Conservation (phyloP, 2,113 vertebrate genomes). For the Indicator maculatus region DNA sequence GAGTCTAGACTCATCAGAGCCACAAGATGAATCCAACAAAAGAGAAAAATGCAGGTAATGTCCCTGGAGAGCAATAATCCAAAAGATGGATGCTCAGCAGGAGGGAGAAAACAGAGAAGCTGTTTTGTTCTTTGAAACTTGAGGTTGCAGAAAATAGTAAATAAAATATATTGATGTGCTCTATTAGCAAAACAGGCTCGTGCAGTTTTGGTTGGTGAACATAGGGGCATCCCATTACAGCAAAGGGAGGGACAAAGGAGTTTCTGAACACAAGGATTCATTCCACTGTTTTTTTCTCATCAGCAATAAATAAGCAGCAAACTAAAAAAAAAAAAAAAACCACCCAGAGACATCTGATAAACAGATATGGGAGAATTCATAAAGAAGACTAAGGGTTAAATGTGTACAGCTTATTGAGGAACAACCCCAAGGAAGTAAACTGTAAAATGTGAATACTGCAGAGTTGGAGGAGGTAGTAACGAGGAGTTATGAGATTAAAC, state of each 20-base stretch:
- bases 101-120: not conserved
- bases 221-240: not conserved
- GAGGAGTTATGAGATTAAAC: not conserved
- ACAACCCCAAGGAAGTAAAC: not conserved
- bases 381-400: not conserved
- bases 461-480: not conserved
- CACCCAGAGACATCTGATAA: fast-evolving
- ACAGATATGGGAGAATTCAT: not conserved
- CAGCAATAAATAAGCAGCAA: not conserved
- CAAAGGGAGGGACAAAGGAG: not conserved
- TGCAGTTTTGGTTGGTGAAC: not conserved
- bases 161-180: not conserved
- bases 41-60: constrained; percentile 1
- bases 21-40: not conserved
- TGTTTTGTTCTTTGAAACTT: not conserved
- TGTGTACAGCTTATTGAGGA: not conserved
- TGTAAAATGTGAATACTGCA: not conserved
- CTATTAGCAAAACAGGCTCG: not conserved
- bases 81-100: constrained; percentile 18
- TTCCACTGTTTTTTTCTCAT: not conserved
- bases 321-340: not conserved
- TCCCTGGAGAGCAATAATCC: not conserved
- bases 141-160: constrained; percentile 11
- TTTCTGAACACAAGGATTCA: not conserved
- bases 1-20: not conserved